Evolutionary conservation across 1,140 invertebrate species (phyloP).

Genomic region (Drosophila tsacasi): DNA sequence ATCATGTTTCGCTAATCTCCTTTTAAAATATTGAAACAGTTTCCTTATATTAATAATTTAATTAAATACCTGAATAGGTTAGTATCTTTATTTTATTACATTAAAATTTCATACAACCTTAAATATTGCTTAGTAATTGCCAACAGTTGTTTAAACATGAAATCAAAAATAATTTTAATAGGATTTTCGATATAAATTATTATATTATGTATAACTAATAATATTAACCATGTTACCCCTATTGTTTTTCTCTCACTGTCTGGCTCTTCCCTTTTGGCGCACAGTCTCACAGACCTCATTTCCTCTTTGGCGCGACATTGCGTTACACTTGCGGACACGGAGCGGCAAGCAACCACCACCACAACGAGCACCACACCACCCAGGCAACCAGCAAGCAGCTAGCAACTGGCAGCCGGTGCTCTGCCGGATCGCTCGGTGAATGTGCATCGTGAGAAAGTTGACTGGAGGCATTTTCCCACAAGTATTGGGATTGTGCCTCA

Average conservation of each 20-base stretch:
- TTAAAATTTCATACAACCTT: neutral
- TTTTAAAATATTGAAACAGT: neutral
- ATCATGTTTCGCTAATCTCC: no score
- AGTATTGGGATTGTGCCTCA: conserved; percentile 71
- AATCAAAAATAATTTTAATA: neutral
- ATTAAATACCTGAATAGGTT: neutral
- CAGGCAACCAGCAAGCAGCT: conserved; percentile 45
- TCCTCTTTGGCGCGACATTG: conserved; percentile 82
- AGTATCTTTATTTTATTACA: neutral
- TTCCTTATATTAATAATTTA: neutral
- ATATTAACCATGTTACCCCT: no score
- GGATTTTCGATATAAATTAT: neutral
- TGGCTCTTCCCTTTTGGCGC: conserved; percentile 52
- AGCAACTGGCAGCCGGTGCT: conserved; percentile 67
- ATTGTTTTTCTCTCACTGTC: conserved; percentile 11
- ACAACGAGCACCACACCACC: conserved; percentile 72
- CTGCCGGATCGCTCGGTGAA: conserved; percentile 35
- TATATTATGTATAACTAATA: neutral
- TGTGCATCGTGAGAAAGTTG: conserved; percentile 84
- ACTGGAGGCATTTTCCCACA: conserved; percentile 82
- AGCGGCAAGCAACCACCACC: conserved; percentile 70
- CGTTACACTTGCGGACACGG: conserved; percentile 74
- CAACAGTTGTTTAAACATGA: neutral
- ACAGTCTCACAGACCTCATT: conserved; percentile 69
- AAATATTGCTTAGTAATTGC: neutral